Evolutionary conservation across 2,113 vertebrate species (phyloP).

Genomic region (Crotalus viridis): DNA sequence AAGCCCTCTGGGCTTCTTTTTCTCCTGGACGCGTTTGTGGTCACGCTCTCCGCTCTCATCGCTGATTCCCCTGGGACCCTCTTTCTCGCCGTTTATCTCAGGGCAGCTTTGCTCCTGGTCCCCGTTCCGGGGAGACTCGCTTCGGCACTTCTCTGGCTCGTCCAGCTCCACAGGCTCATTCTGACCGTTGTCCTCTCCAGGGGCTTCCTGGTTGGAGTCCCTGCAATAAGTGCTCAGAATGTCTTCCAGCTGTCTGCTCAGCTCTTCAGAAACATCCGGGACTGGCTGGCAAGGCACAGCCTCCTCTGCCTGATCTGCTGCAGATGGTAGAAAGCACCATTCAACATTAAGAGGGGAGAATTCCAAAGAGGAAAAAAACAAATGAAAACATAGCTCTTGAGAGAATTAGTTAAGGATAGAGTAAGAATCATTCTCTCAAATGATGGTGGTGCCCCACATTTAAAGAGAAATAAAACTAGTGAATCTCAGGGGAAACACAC

Average conservation of each 20-base stretch:
- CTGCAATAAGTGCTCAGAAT: slow-evolving; percentile 92
- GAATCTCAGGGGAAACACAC: background rate
- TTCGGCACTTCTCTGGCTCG: slow-evolving; percentile 68
- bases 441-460: background rate
- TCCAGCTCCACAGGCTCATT: slow-evolving; percentile 70
- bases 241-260: slow-evolving; percentile 92
- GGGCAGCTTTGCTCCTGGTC: slow-evolving; percentile 74
- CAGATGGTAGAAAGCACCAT: background rate
- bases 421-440: background rate
- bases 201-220: slow-evolving; percentile 72
- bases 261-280: slow-evolving; percentile 86
- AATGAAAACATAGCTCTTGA: background rate
- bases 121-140: slow-evolving; percentile 75
- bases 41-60: slow-evolving; percentile 78
- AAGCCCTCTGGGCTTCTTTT: slow-evolving; percentile 93
- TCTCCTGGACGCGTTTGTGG: slow-evolving; percentile 87
- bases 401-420: background rate
- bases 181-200: slow-evolving; percentile 68
- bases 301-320: slow-evolving; percentile 42
- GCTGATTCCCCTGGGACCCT: slow-evolving; percentile 67
- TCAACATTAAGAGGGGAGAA: background rate
- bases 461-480: background rate
- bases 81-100: slow-evolving; percentile 84
- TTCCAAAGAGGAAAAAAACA: background rate
- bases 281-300: slow-evolving; percentile 46